Percentiles rank a stretch among this genome's conserved stretches.
Conservation (phyloP, 1,140 invertebrate species). For the Drosophila quadrilineata region DNA sequence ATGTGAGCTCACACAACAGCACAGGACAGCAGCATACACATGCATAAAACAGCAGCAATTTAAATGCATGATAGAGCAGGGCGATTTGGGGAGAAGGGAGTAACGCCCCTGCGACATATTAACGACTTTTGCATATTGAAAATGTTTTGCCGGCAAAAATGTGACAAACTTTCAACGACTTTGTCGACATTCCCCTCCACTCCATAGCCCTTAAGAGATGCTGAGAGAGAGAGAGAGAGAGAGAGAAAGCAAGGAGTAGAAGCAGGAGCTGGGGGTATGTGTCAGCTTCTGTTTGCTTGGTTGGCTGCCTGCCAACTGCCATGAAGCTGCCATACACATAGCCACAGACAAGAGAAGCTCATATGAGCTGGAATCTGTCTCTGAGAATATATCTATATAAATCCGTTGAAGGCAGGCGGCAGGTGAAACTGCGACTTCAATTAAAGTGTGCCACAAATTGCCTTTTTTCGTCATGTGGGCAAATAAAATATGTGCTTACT, state of each 20-base stretch:
- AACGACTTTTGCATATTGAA: conserved; percentile 76
- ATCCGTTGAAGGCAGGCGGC: conserved; percentile 1
- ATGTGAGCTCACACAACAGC: conserved; percentile 23
- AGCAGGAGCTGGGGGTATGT: no score
- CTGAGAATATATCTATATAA: no score
- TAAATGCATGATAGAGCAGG: conserved; percentile 25
- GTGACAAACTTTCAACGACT: conserved; percentile 74
- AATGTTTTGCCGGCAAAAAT: conserved; percentile 68
- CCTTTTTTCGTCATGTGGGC: conserved; percentile 65
- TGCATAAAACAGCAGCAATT: conserved; percentile 49
- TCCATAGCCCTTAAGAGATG: conserved; percentile 3
- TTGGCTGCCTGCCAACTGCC: conserved; percentile 34
- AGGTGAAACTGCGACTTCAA: conserved; percentile 50
- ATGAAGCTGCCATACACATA: neutral
- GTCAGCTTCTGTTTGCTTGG: conserved; percentile 6
- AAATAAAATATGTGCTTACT: conserved; percentile 49
- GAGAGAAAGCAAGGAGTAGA: neutral
- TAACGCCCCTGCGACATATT: conserved; percentile 45
- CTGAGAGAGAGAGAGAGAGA: neutral
- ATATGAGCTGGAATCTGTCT: no score
- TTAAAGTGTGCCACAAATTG: conserved; percentile 72
- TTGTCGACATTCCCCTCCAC: conserved; percentile 22
- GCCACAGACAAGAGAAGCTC: no score
- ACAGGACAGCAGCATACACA: neutral
- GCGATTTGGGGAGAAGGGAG: neutral